Base-by-base conservation (phyloP, 2,797 vertebrate genomes). In the Halcyon chelicuti region DNA sequence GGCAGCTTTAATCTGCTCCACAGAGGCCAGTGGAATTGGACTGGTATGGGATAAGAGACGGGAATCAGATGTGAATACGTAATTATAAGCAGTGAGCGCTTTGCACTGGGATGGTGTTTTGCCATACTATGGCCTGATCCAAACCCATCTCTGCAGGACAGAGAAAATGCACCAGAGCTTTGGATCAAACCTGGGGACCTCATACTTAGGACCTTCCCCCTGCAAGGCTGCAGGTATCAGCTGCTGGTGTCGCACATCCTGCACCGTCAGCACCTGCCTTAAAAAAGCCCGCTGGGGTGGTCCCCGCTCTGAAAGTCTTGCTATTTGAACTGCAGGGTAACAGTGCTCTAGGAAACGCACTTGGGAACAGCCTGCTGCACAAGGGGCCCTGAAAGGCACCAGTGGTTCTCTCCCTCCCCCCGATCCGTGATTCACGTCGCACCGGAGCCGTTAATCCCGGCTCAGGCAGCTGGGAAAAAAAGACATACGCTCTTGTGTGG, bases 401-500 rank as follows among this genome's bases (percentile, higher is more conserved):
- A 16, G 8, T 11, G 21, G 29, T 6, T 88, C 80, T 82, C 17
- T 44, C 67, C 46, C 62, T 57, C 13, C 37, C 49, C 37, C 33
- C 33, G 40, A 37, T 11, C 33, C 0, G 2, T 55, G 70, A 91
- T 76, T 82, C 46, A 3, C 31, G 46, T 13, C 28, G 3, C 57
- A 61, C 40, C 9, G 9, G 66, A 70, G 37, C 67, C 74, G 85
- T 68, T 86, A 74, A 90, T 77, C 67, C 74, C 37, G 26, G 4
- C 20, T 90, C 54, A 84, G 70, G 49, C 90, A 79, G 94, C 63
- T 77, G 40, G 20, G 74, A 44, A 84, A 70, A 77, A 67, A 46
- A 93, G 63, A 74, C 37, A 46, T 9, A 71, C 0, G 6, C 20
- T 68, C 67, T 58, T 61, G 63, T n/a, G 74, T 3, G 3, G 83